Evolutionary conservation across 2,113 vertebrate genomes (phyloP).

Genomic region (Eira barbara): DNA sequence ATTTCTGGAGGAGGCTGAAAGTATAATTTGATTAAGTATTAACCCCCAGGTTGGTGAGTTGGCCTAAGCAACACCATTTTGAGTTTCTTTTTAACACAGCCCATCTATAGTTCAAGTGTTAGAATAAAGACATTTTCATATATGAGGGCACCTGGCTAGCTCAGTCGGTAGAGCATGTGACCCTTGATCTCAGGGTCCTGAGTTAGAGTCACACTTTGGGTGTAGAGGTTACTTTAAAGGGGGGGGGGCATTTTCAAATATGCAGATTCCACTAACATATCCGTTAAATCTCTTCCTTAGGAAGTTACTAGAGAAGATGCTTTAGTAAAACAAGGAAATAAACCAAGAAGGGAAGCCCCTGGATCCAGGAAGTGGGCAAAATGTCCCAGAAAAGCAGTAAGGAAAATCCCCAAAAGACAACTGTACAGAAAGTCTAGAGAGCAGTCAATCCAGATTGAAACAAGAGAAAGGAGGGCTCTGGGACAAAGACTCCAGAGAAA

Average conservation of each 20-base stretch:
- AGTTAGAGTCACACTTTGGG: background rate
- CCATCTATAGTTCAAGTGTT: background rate
- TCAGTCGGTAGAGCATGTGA: background rate
- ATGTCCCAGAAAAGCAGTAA: background rate
- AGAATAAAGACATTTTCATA: background rate
- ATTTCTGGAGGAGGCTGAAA: background rate
- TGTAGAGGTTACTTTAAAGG: background rate
- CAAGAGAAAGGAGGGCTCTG: background rate
- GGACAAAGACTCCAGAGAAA: background rate
- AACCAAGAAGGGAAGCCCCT: background rate
- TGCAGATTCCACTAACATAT: background rate
- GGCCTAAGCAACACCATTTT: background rate
- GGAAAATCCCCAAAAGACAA: background rate
- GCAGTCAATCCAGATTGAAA: background rate
- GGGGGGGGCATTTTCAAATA: background rate
- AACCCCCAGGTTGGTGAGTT: background rate
- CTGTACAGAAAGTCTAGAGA: background rate
- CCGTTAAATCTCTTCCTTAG: background rate
- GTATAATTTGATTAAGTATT: background rate
- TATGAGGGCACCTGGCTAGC: background rate
- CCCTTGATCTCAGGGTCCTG: background rate
- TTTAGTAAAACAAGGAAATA: constrained; percentile 6
- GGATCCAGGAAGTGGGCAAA: background rate
- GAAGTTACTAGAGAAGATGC: background rate
- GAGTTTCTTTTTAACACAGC: background rate